Percentiles rank a stretch among this genome's conserved stretches.
Conservation (phyloP, 2,797 vertebrate genomes). For the Xyrichtys novacula region DNA sequence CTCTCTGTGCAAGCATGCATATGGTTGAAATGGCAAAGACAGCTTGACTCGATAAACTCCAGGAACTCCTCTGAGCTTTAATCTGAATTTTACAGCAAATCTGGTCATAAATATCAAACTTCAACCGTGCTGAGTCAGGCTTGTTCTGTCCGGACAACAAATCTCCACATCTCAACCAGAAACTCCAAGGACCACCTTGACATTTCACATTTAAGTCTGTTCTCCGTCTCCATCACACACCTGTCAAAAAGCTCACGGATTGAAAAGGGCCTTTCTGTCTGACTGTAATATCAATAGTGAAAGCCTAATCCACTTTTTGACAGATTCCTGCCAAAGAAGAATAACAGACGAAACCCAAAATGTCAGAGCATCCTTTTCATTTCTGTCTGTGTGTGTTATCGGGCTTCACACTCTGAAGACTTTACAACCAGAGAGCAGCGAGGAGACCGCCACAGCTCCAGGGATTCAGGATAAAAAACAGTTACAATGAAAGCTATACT, state of each 20-base stretch:
- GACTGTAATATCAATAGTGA: conserved; percentile 10
- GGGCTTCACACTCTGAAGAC: too few species aligned
- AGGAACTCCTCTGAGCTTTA: too few species aligned
- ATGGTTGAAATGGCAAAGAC: too few species aligned
- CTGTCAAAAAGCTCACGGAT: not conserved
- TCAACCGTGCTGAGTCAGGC: not conserved
- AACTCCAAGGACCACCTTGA: conserved; percentile 1
- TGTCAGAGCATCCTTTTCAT: conserved; percentile 19
- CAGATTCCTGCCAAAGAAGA: conserved; percentile 3
- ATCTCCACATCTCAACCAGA: not conserved
- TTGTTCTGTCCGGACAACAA: not conserved
- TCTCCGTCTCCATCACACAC: conserved; percentile 20
- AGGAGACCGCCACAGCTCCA: too few species aligned
- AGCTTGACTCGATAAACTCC: too few species aligned
- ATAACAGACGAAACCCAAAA: conserved; percentile 21
- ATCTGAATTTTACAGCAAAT: too few species aligned
- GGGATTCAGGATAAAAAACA: too few species aligned
- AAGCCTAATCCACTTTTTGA: not conserved
- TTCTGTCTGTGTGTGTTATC: too few species aligned
- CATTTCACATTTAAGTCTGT: conserved; percentile 24
- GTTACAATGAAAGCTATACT: too few species aligned
- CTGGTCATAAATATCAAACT: not conserved
- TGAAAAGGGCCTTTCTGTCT: conserved; percentile 18
- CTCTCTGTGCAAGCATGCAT: too few species aligned
- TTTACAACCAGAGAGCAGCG: too few species aligned